Evolutionary conservation across 2,797 vertebrate species (phyloP), one percentile per base, ranked within the genome.

Genomic region (Lithobates sylvaticus): DNA sequence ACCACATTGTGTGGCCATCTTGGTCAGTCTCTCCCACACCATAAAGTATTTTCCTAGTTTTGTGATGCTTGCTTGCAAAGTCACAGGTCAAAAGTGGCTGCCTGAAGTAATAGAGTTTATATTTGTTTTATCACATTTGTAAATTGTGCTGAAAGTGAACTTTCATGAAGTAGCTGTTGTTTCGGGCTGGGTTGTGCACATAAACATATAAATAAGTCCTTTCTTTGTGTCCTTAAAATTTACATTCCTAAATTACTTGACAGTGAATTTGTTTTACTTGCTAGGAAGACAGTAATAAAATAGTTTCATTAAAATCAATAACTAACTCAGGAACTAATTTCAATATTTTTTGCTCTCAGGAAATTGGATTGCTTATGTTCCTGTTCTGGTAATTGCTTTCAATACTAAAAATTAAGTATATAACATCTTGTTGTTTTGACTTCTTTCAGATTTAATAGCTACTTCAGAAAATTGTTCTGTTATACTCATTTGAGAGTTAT

Each of bases 241-340:
- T 69, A 65, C 58, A 26, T 23, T 78, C 65, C 67, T 79, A 47
- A 68, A 68, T 44, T 2, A 47, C 23, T 68, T 68, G 36, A 44
- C 65, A 79, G 21, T 47, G 15, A 58, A 58, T 81, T 50, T 70
- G 47, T 71, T 81, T 18, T 70, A 54, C 34, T 71, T 81, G 50
- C 42, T 32, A 44, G 27, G 76, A 21, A 44, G 23, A 3, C 34
- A 27, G 26, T 44, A 44, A 78, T 80, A 80, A 54, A 23, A 71
- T 29, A 70, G 42, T 70, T 80, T 58, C 39, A 81, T 54, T 71
- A 70, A 69, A 81, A 81, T 81, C 78, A 71, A 81, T 70, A 70
- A 54, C 18, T 44, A 27, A 74, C 36, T 50, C 72, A 74, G 44
- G 15, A 71, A 81, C 39, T 47, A 71, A 71, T 71, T 81, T 81